Evolutionary conservation across 2,888 invertebrate species (phyloP), one percentile per base, ranked within the genome.

Genomic region (Shargacucullia verbasci): DNA sequence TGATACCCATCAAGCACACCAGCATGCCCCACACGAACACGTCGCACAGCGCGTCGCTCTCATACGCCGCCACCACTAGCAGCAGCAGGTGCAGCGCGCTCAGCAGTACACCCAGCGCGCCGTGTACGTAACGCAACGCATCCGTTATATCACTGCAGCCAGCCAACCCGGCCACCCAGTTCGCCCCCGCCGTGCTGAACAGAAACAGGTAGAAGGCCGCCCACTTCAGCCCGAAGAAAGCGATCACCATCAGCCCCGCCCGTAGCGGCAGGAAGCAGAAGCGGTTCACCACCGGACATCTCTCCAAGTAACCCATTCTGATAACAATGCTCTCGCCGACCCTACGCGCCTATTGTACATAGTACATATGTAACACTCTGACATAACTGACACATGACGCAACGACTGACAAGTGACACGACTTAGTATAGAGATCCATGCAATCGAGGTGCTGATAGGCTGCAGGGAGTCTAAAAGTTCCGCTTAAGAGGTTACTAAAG

Each of bases 11-110:
- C 63, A 74, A 68, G 57, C 71, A 69, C 39, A 53, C 39, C 34
- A 72, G 46, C 76, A 75, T 65, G 38, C 72, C 69, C 84, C 85
- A 86, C 47, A 82, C 73, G 74, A 83, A 84, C 50, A 84, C 62
- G 67, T 83, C 85, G 72, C 81, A 81, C 44, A 84, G 75, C 13
- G 76, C 59, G 57, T 78, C 79, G 64, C 78, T 82, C 46, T 54
- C 43, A 29, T 7, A n/a, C 14, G 45, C 5, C 20, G 70, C 79
- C 13, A 70, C 84, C 11, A 57, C 44, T 45, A 84, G 41, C 59
- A 86, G 74, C 57, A 82, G 52, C 49, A 64, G 58, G 70, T 82
- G 77, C 52, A 76, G 72, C 10, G 80, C 80, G 55, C 65, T 45
- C 40, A 82, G 60, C 54, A 83, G 59, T 54, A 82, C 80, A 61